Base-by-base conservation (phyloP, 2,113 vertebrate genomes). In the Oreochromis aureus region DNA sequence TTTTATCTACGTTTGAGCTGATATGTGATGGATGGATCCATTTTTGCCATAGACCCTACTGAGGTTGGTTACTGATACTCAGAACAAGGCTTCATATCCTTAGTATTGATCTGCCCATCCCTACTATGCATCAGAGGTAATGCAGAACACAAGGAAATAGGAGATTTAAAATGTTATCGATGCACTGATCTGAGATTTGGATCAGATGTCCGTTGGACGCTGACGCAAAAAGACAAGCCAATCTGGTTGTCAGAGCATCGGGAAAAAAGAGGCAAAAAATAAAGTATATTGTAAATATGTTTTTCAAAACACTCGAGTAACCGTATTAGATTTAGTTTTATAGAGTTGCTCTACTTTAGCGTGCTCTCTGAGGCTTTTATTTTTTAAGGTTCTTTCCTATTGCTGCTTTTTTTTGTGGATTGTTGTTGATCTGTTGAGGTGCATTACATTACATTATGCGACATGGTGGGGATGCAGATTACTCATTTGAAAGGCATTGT, bases 311-410 rank as follows among this genome's bases (percentile, higher is more conserved):
- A n/a, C 4, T 34, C 27, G 18, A 30, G 44, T 46, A 46, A 10
- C 22, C 41, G 44, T 46, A 71, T 5, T 16, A 12, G 13, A 24
- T 71, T 10, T n/a, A 71, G 12, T 71, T 10, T 76, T 7, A 48
- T 76, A 0, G 15, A 76, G 15, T 0, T 30, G 59, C 59, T 61
- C 58, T 27, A 18, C 34, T 46, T 7, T 24, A 19, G 18, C 22
- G 0, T 0, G 2, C 22, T 10, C 63, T 36, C 10, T 22, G 0
- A 44, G 9, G 36, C 85, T 84, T 87, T 91, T 92, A 92, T 90
- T 92, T 41, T 81, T 91, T 71, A 87, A 89, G 58, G 61, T 6
- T 8, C 7, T 2, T 22, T 48, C 41, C 22, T 16, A 11, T 88
- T 90, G 86, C 76, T 27, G 73, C 71, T 7, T 30, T 7, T 32